Evolutionary conservation across 2,113 vertebrate genomes (phyloP).

Genomic region (Scartelaos histophorus): DNA sequence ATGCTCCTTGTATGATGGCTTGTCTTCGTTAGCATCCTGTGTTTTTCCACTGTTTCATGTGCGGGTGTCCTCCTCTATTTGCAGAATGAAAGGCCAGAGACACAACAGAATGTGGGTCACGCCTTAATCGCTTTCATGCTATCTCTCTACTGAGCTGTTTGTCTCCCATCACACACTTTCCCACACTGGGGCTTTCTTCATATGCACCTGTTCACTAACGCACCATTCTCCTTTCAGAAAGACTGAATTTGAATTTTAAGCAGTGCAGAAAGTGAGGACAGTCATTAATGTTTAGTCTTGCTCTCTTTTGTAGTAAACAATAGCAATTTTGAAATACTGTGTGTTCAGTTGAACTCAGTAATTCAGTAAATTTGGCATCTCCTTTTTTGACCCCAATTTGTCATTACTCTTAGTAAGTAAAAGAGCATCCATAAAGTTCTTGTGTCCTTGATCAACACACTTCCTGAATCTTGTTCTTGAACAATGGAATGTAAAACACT

Average conservation of each 20-base stretch:
- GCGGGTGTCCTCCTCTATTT: slow-evolving; percentile 63
- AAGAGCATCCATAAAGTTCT: neutral
- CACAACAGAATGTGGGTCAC: slow-evolving; percentile 74
- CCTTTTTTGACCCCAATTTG: no score
- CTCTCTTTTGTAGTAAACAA: neutral
- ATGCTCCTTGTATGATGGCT: slow-evolving; percentile 60
- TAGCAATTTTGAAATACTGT: no score
- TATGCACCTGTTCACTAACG: slow-evolving; percentile 58
- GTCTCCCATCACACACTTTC: slow-evolving; percentile 71
- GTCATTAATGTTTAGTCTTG: neutral
- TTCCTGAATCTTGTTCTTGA: neutral
- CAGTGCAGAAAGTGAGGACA: neutral
- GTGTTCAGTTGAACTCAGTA: no score
- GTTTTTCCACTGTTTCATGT: slow-evolving; percentile 64
- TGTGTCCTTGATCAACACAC: neutral
- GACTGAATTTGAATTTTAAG: slow-evolving; percentile 2
- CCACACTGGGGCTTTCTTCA: slow-evolving; percentile 59
- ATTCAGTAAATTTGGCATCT: no score
- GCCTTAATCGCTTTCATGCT: slow-evolving; percentile 73
- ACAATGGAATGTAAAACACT: no score
- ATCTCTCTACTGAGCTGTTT: slow-evolving; percentile 67
- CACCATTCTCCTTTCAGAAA: slow-evolving; percentile 23
- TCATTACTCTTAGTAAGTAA: no score
- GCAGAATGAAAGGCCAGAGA: slow-evolving; percentile 69
- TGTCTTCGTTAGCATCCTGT: slow-evolving; percentile 71